phyloP scores from a whole-genome alignment of 2,888 invertebrate genomes.

The Cheilosia soror region DNA sequence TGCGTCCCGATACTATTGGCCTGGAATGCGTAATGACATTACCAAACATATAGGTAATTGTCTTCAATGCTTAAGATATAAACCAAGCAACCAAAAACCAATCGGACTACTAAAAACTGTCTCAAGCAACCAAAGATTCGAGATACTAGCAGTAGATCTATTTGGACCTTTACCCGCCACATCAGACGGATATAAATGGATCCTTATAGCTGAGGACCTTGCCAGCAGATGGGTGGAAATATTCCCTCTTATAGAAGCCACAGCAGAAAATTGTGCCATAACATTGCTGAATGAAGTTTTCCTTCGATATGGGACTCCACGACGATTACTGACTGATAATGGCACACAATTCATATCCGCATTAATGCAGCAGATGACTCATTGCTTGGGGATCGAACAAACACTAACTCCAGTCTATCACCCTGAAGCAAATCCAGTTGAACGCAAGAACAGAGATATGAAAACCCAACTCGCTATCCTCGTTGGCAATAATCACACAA shows the following conservation, averaged over 20 bases:
- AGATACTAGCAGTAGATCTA: constrained; percentile 68
- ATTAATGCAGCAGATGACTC: constrained; percentile 79
- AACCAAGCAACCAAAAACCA: constrained; percentile 70
- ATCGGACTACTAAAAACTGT: constrained; percentile 69
- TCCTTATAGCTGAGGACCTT: constrained; percentile 78
- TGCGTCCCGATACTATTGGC: constrained; percentile 10
- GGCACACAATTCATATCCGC: constrained; percentile 79
- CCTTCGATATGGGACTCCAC: constrained; percentile 79
- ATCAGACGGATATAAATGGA: constrained; percentile 75
- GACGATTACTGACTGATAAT: constrained; percentile 80
- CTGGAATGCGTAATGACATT: constrained; percentile 4
- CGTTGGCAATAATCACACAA: background rate
- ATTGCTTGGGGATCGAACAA: constrained; percentile 62
- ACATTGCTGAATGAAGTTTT: constrained; percentile 79
- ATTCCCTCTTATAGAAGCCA: constrained; percentile 78
- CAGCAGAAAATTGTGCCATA: constrained; percentile 77
- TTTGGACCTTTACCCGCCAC: constrained; percentile 67
- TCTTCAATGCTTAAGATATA: constrained; percentile 8
- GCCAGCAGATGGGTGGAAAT: constrained; percentile 78
- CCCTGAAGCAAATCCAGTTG: constrained; percentile 72
- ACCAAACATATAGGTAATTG: constrained; percentile 15
- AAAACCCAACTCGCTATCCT: constrained; percentile 42
- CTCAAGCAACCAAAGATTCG: constrained; percentile 68
- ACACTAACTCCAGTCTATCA: constrained; percentile 72
- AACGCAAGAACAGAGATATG: constrained; percentile 58